A percentile compares a stretch with the other conserved stretches of the same genome.
Conservation (phyloP, 2,888 invertebrate species). For the Drosophila niveifrons region DNA sequence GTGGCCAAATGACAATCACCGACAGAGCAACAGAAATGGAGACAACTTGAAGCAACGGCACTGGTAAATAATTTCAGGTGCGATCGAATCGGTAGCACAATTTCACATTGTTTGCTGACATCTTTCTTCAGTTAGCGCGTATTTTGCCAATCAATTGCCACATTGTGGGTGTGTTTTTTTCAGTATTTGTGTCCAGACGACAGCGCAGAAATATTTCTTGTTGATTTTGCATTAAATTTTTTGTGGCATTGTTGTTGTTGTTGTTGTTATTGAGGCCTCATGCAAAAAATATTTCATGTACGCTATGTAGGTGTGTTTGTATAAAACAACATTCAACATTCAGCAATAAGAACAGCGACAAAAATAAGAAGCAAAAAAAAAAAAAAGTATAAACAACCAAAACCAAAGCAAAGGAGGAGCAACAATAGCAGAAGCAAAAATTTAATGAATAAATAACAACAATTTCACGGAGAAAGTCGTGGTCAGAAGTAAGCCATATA, state of each 20-base stretch:
- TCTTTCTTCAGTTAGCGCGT: constrained; percentile 52
- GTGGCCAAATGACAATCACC: constrained; percentile 27
- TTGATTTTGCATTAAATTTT: constrained; percentile 73
- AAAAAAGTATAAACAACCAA: constrained; percentile 57
- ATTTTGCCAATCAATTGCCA: constrained; percentile 76
- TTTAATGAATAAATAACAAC: constrained; percentile 78
- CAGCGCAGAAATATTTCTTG: constrained; percentile 43
- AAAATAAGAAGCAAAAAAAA: constrained; percentile 31
- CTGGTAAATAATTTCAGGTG: constrained; percentile 50
- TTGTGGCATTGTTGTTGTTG: constrained; percentile 21
- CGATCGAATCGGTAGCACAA: constrained; percentile 68
- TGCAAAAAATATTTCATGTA: constrained; percentile 70
- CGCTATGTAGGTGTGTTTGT: constrained; percentile 61
- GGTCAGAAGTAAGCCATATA: constrained; percentile 72
- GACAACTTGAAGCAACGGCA: constrained; percentile 10
- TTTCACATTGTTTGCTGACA: constrained; percentile 70
- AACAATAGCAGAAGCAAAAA: constrained; percentile 72
- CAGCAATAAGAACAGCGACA: constrained; percentile 25
- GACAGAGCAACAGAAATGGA: not conserved
- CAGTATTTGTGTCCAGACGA: constrained; percentile 21
- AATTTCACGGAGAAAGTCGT: constrained; percentile 75
- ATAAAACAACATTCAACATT: constrained; percentile 40
- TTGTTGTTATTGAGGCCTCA: constrained; percentile 49
- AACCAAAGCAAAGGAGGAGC: constrained; percentile 50
- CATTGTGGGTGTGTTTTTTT: constrained; percentile 56